Evolutionary conservation across 2,888 invertebrate genomes (phyloP).

Genomic region (Scrobipalpa costella): DNA sequence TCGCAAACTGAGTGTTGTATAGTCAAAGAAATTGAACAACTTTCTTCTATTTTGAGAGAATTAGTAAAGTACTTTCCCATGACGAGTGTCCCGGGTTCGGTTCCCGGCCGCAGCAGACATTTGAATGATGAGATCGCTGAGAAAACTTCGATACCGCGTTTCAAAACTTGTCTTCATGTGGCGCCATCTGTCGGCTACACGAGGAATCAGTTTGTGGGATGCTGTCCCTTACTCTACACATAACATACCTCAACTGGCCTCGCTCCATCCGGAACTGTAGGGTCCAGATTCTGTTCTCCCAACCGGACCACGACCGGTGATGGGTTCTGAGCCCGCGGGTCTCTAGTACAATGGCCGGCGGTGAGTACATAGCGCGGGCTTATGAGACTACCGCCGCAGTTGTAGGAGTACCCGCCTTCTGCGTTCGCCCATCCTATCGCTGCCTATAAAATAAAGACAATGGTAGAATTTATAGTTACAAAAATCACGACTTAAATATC

Average conservation of each 20-base stretch:
- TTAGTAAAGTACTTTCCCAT: too few relatives aligned
- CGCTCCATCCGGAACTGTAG: constrained; percentile 67
- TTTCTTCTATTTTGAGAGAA: too few relatives aligned
- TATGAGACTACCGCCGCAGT: constrained; percentile 85
- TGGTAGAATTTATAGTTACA: too few relatives aligned
- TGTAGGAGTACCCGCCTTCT: constrained; percentile 63
- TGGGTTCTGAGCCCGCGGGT: constrained; percentile 46
- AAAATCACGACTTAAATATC: too few relatives aligned
- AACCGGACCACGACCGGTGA: constrained; percentile 77
- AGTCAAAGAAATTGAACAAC: too few relatives aligned
- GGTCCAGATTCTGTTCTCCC: constrained; percentile 80
- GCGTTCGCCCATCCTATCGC: constrained; percentile 60
- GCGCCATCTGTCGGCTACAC: too few relatives aligned
- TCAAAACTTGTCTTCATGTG: too few relatives aligned
- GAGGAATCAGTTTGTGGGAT: not conserved
- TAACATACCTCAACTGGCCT: constrained; percentile 62
- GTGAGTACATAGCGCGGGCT: constrained; percentile 83
- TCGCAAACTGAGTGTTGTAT: too few relatives aligned
- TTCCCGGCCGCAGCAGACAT: too few relatives aligned
- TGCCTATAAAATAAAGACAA: constrained; percentile 47
- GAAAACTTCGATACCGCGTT: too few relatives aligned
- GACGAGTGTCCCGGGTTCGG: too few relatives aligned
- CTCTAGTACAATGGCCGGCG: constrained; percentile 77
- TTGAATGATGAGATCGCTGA: too few relatives aligned
- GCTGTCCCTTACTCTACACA: not conserved